These are phyloP conservation scores for Stercorarius parasiticus DNA, from an alignment of 2,113 vertebrate genomes.

Conservation along the genomic window DNA sequence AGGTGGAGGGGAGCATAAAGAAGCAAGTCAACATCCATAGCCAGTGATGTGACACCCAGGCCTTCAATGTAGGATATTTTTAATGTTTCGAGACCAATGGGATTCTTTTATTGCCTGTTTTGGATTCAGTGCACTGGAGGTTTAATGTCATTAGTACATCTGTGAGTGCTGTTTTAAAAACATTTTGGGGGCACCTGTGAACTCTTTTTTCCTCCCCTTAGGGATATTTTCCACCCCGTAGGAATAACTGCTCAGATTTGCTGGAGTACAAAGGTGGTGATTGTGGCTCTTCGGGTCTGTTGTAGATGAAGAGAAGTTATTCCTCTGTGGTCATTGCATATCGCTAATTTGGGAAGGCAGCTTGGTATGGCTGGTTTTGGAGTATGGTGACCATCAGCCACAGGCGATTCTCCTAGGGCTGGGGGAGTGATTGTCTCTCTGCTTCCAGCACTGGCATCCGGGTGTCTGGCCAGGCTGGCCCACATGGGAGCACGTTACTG, in stretches of 20 bases:
- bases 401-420: neutral
- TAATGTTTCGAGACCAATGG: neutral
- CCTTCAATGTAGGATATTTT: neutral
- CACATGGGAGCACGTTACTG: neutral
- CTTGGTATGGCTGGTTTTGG: neutral
- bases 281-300: neutral
- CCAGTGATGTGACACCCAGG: accelerated
- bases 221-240: neutral
- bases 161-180: neutral
- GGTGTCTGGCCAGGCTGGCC: neutral
- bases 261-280: neutral
- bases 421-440: neutral
- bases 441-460: neutral
- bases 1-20: neutral
- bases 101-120: neutral
- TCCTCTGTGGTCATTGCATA: neutral
- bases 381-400: neutral
- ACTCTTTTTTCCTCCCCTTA: neutral
- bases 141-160: neutral
- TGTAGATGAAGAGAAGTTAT: neutral
- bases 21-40: neutral
- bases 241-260: neutral
- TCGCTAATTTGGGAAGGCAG: neutral
- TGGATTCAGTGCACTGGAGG: neutral
- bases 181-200: neutral